phyloP scores from a whole-genome alignment of 2,888 invertebrate species.

The Encarsia formosa region DNA sequence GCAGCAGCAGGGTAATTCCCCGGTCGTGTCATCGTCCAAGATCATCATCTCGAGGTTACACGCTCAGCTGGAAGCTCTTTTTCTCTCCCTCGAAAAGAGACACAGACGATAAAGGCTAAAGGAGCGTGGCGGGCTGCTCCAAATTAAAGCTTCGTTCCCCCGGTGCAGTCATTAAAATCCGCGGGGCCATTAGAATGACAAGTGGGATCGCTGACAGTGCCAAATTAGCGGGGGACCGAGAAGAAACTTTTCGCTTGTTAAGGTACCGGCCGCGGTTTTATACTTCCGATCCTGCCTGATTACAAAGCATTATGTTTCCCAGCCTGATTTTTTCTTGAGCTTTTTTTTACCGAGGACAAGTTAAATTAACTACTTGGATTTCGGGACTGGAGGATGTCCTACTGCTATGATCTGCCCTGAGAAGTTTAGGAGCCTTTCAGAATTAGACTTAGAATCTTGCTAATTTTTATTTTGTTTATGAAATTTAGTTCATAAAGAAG shows the following conservation, averaged over 20 bases:
- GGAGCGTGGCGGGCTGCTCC: slow-evolving; percentile 36
- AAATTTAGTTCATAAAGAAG: no score
- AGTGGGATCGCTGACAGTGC: slow-evolving; percentile 47
- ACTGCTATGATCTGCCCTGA: no score
- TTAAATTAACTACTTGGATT: no score
- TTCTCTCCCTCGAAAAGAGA: no score
- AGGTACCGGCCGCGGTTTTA: not conserved
- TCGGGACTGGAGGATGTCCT: no score
- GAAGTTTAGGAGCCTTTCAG: no score
- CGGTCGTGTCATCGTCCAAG: no score
- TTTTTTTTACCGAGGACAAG: no score
- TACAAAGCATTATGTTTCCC: slow-evolving; percentile 16
- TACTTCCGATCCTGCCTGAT: slow-evolving; percentile 16
- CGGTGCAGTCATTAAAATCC: slow-evolving; percentile 41
- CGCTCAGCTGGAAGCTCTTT: not conserved
- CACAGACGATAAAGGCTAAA: slow-evolving; percentile 39
- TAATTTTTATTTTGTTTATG: no score
- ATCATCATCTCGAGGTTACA: not conserved
- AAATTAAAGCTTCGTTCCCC: slow-evolving; percentile 44
- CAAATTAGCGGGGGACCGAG: slow-evolving; percentile 38
- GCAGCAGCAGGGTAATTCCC: no score
- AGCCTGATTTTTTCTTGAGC: no score
- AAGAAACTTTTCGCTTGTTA: slow-evolving; percentile 14
- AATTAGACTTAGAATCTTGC: no score
- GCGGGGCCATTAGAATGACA: slow-evolving; percentile 47